A percentile compares a stretch with the other conserved stretches of the same genome.
phyloP scores from a whole-genome alignment of 2,797 vertebrate genomes.

The Myotis findleyi region DNA sequence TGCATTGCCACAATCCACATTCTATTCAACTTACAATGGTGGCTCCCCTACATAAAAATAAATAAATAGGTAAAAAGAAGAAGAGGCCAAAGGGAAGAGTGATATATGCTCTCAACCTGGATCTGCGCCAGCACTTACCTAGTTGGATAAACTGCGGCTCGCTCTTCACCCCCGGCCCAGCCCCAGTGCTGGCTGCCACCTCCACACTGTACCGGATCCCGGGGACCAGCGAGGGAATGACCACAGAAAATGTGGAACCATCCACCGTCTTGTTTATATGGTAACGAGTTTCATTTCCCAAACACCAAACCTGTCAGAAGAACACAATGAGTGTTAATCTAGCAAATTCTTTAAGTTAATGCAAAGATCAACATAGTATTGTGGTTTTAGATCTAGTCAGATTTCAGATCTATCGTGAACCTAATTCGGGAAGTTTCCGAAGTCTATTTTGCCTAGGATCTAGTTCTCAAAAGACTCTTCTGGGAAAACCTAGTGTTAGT shows the following conservation, averaged over 20 bases:
- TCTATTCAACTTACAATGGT: slow-evolving; percentile 23
- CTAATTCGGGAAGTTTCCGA: fast-evolving
- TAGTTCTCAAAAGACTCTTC: neutral
- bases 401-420: neutral
- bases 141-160: slow-evolving; percentile 95
- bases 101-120: neutral
- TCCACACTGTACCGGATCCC: slow-evolving; percentile 96
- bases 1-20: neutral
- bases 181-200: slow-evolving; percentile 95
- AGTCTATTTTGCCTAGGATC: neutral
- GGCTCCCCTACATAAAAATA: neutral
- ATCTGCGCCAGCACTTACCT: slow-evolving; percentile 88
- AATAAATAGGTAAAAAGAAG: neutral
- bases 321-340: neutral
- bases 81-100: neutral
- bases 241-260: slow-evolving; percentile 93
- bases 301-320: slow-evolving; percentile 95
- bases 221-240: slow-evolving; percentile 93
- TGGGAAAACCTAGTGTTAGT: neutral
- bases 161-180: slow-evolving; percentile 95
- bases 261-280: slow-evolving; percentile 98
- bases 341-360: neutral
- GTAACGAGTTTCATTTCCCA: slow-evolving; percentile 97
- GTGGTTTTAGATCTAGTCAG: neutral
- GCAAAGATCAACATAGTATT: neutral